Base-by-base conservation (phyloP, 2,797 vertebrate genomes). In the Cichlasoma orientale region DNA sequence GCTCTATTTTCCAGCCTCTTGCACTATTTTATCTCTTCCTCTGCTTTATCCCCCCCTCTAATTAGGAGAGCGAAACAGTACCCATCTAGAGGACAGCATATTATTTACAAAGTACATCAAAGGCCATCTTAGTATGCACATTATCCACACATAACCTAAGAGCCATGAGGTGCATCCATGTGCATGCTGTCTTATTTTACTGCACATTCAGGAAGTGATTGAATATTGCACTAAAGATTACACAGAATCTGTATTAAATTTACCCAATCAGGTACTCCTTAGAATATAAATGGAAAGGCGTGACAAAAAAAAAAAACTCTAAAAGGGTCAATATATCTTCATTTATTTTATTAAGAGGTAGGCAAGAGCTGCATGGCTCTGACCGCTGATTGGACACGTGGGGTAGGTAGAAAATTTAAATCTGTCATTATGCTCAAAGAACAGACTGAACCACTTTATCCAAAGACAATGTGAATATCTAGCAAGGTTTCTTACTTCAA, bases 1-100 rank as follows among this genome's bases (percentile, higher is more conserved):
- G 2, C 47, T 58, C 44, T 81, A 16, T 27, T 69, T 47, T 21
- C 50, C 44, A 13, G 23, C 19, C 36, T 66, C 53, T 56, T 56
- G 36, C 78, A 41, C 53, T 38, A 12, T 50, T 70, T 57, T 63
- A 18, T 58, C 33, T 72, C 58, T 36, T 78, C 38, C 69, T 29
- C 4, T 13, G 16, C 11, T 76, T 52, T 13, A 69, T 23, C 14
- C 5, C 57, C 57, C 57, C 54, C 44, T 83, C 68, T 89, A 90
- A 92, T 92, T 91, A 91, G 53, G 74, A 68, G 50, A 80, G 56
- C 3, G 5, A 78, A 76, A 19, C 4, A 71, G 61, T 11, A 7
- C 38, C 78, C 84, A 79, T 84, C 72, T 29, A 73, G 74, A 86
- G 27, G 83, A 88, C 84, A 86, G 55, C 82, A 57, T 82, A 85